phyloP scores from a whole-genome alignment of 1,140 invertebrate species.

The Scaptomyza graminum region DNA sequence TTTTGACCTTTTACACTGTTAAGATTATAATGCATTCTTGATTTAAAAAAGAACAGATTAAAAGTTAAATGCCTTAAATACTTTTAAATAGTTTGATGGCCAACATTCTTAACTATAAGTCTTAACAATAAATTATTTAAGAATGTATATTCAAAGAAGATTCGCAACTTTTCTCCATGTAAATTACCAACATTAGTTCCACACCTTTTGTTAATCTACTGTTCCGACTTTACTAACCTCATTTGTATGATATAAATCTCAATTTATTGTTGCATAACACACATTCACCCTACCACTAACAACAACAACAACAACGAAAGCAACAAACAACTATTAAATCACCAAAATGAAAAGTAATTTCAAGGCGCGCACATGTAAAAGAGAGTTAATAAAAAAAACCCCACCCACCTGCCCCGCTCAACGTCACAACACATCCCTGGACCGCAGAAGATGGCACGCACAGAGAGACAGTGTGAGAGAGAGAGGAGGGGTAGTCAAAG shows the following conservation, averaged over 20 bases:
- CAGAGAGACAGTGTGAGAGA: slow-evolving; percentile 10
- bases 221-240: slow-evolving; percentile 51
- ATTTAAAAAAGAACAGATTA: too few species aligned
- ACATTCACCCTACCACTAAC: slow-evolving; percentile 20
- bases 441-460: slow-evolving; percentile 48
- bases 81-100: too few species aligned
- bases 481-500: slow-evolving; percentile 39
- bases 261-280: slow-evolving; percentile 71
- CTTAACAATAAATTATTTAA: not conserved
- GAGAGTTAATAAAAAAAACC: slow-evolving; percentile 34
- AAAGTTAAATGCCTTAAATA: too few species aligned
- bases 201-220: not conserved
- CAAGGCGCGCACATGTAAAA: slow-evolving; percentile 78
- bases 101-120: too few species aligned
- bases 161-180: too few species aligned
- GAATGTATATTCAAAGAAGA: too few species aligned
- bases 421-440: slow-evolving; percentile 3
- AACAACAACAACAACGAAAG: slow-evolving; percentile 19
- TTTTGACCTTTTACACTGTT: slow-evolving; percentile 10
- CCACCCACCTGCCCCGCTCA: slow-evolving; percentile 14
- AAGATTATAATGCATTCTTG: not conserved
- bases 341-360: slow-evolving; percentile 80
- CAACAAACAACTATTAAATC: slow-evolving; percentile 54
- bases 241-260: slow-evolving; percentile 52
- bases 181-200: not conserved